Conservation (phyloP, 2,113 vertebrate species). For the Oryctolagus cuniculus region mOryCun1.1 NC_091432.1:227903501-227904000, state of each 20-base stretch:
- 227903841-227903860: slow-evolving; percentile 17
- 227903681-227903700: not conserved
- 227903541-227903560: slow-evolving; percentile 7
- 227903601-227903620: slow-evolving; percentile 47
- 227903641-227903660: slow-evolving; percentile 26
- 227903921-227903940: not conserved
- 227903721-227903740: slow-evolving; percentile 2
- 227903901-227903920: slow-evolving; percentile 48
- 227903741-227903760: slow-evolving; percentile 23
- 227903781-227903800: not conserved
- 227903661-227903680: slow-evolving; percentile 43
- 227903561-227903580: slow-evolving; percentile 2
- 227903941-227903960: slow-evolving; percentile 9
- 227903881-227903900: not conserved
- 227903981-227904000: not conserved
- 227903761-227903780: slow-evolving; percentile 27
- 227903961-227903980: not conserved
- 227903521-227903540: not conserved
- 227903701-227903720: slow-evolving; percentile 8
- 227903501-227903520: not conserved
- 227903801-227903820: not conserved
- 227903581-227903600: slow-evolving; percentile 42
- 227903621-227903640: slow-evolving; percentile 38
- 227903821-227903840: not conserved
- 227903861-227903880: slow-evolving; percentile 9